Evolutionary conservation across 2,888 invertebrate genomes (phyloP), one percentile per base, ranked within the genome.

Genomic region (Platycnemis pennipes): DNA sequence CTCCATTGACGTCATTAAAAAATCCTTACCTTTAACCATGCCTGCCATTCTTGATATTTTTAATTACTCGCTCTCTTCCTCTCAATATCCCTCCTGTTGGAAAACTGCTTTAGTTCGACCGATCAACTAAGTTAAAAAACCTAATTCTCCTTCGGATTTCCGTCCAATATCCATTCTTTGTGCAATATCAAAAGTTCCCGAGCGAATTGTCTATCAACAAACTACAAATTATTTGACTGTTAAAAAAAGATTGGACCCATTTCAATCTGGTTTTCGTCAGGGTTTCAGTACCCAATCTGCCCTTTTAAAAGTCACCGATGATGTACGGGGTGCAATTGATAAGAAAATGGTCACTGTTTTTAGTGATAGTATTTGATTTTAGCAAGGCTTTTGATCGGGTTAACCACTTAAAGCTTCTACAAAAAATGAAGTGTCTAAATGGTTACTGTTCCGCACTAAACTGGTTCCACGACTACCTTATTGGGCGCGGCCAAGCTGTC

Each of bases 331-430:
- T 56, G 56, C 56, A 19, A 56, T 56, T 56, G 56, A 56, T 56
- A 56, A 56, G 56, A 56, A 56, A 56, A 56, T 56, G 22, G 56
- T 56, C 56, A 56, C 56, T 56, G 22, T 56, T 19, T 56, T 56
- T n/a, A n/a, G n/a, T n/a, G n/a, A n/a, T n/a, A n/a, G n/a, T 56
- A 56, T 56, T 56, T 56, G 56, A 56, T 56, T 56, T 56, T 56
- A 19, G 56, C 56, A 56, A 56, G 22, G 56, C 56, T 22, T 56
- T 56, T 56, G 56, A 56, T 22, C 56, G 56, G 56, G 56, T 56
- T 56, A 56, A 56, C 56, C 56, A 56, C 56, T 13, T 56, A 56
- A 56, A 56, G 22, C 56, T 56, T 56, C 56, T 56, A 19, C 19
- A 19, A 56, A 56, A 56, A 56, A 56, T 56, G 56, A 56, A 56